Percentiles rank a stretch among this genome's conserved stretches.
These are phyloP conservation scores for Bufo bufo DNA, from an alignment of 2,113 vertebrate genomes.

Conservation along the genomic window DNA sequence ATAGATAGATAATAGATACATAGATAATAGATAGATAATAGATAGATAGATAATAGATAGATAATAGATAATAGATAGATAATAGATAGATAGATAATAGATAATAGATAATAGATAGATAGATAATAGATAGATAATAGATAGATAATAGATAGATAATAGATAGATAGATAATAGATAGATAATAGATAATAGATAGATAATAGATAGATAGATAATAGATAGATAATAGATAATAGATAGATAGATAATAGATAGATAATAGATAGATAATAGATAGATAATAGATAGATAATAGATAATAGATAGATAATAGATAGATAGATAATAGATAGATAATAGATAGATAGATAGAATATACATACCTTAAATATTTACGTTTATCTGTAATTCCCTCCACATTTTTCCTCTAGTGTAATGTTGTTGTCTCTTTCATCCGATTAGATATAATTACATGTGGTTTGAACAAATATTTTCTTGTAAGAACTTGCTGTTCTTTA, in stretches of 20 bases:
- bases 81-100: too few relatives aligned
- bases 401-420: background rate
- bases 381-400: background rate
- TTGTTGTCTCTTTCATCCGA: background rate
- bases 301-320: too few relatives aligned
- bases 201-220: background rate
- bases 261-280: background rate
- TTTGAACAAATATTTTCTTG: background rate
- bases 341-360: background rate
- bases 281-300: too few relatives aligned
- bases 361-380: background rate
- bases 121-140: background rate
- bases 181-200: background rate
- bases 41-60: background rate
- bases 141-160: background rate
- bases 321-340: background rate
- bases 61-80: background rate
- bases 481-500: background rate
- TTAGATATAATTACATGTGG: background rate
- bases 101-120: too few relatives aligned
- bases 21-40: background rate
- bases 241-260: background rate
- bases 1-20: background rate
- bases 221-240: too few relatives aligned
- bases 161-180: too few relatives aligned